Conservation (phyloP, 2,113 vertebrate species). For the Mobula birostris region DNA sequence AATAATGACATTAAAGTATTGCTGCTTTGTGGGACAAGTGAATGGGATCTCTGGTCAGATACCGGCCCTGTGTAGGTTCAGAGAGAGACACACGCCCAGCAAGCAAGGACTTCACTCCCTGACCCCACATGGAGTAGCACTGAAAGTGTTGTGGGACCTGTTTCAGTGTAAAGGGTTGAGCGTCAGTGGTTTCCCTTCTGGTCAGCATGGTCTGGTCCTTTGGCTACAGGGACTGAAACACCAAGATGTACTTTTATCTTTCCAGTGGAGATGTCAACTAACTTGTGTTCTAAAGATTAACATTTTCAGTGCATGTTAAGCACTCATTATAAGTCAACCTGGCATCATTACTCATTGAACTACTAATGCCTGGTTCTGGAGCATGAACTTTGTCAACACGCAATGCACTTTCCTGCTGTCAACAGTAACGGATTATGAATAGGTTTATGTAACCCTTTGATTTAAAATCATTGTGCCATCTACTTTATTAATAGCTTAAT, state of each 20-base stretch:
- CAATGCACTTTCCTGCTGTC: not conserved
- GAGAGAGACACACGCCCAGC: too few species aligned
- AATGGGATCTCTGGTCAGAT: too few species aligned
- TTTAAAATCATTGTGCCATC: not conserved
- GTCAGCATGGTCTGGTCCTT: too few species aligned
- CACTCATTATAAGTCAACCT: too few species aligned
- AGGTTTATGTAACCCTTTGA: not conserved
- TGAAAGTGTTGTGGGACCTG: too few species aligned
- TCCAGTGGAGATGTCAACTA: not conserved
- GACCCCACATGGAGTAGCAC: too few species aligned
- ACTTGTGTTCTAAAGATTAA: not conserved
- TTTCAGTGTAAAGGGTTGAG: too few species aligned
- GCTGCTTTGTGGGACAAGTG: too few species aligned
- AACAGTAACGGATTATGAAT: not conserved
- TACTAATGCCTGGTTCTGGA: not conserved
- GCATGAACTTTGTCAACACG: not conserved
- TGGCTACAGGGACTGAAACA: not conserved
- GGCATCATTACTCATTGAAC: not conserved
- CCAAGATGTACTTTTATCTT: not conserved
- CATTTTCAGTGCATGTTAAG: not conserved
- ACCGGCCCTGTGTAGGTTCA: too few species aligned
- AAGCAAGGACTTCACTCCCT: too few species aligned
- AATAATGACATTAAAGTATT: too few species aligned
- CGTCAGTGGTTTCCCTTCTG: too few species aligned
- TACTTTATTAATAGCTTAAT: not conserved